A percentile compares a stretch with the other conserved stretches of the same genome.
phyloP scores from a whole-genome alignment of 2,113 vertebrate genomes.

The Raja brachyura region DNA sequence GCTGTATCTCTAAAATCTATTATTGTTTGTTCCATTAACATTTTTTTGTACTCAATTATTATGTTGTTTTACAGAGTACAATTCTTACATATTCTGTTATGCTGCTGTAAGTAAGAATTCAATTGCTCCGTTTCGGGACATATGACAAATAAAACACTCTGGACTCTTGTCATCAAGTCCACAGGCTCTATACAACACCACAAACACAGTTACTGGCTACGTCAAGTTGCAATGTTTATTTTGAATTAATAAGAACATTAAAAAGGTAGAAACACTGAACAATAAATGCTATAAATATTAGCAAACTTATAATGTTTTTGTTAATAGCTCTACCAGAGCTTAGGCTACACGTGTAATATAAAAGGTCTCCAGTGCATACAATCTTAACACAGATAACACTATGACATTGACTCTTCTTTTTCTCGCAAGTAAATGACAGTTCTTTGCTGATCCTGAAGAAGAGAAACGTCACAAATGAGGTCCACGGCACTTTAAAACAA shows the following conservation, averaged over 20 bases:
- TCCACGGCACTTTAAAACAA: constrained; percentile 32
- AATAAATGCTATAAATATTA: constrained; percentile 58
- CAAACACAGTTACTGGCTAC: neutral
- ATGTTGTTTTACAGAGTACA: too few species aligned
- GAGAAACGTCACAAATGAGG: neutral
- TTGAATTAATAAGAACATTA: constrained; percentile 24
- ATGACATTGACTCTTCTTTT: constrained; percentile 1
- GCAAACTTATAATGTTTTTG: constrained; percentile 55
- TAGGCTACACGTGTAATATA: constrained; percentile 54
- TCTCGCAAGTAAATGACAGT: constrained; percentile 17
- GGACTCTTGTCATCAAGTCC: neutral
- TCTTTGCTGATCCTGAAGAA: neutral
- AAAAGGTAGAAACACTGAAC: constrained; percentile 46
- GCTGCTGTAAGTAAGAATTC: too few species aligned
- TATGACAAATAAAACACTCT: too few species aligned
- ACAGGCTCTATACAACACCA: neutral
- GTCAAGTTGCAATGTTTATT: neutral
- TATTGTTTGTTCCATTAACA: too few species aligned
- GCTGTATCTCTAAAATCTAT: too few species aligned
- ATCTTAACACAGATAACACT: constrained; percentile 44
- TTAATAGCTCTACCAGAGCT: constrained; percentile 61
- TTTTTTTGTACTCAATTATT: too few species aligned
- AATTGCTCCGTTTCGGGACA: too few species aligned
- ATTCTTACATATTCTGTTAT: too few species aligned
- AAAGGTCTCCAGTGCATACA: constrained; percentile 59